Base-by-base conservation (phyloP, 2,797 vertebrate genomes). In the Labroides dimidiatus region DNA sequence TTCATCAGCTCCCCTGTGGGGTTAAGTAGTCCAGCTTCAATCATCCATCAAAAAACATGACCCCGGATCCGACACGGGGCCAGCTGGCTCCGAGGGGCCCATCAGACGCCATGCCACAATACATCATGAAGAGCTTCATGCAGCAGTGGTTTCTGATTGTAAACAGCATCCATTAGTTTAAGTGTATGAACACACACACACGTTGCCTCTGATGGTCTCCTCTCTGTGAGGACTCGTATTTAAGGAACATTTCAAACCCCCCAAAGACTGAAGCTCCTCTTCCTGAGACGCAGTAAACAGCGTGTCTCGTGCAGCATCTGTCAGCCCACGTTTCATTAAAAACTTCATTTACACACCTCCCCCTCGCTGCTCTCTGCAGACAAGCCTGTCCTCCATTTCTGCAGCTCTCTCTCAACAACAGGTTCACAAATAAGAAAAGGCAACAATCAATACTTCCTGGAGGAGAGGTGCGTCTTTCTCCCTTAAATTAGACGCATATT, bases 11-110 rank as follows among this genome's bases (percentile, higher is more conserved):
- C 61, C 66, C 77, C 42, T 77, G n/a, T n/a, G n/a, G n/a, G n/a
- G n/a, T n/a, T n/a, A n/a, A 84, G 77, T 79, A 81, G 69, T 61
- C 55, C 64, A 14, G 81, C 85, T 81, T 83, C 85, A 82, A 65
- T 82, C 84, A 84, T 88, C 84, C 51, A 77, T 87, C 89, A 87
- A 77, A 63, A 74, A 57, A 23, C 69, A 64, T 79, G 89, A 87
- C 77, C 83, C 81, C 23, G 75, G 72, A 67, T 77, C 16, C 16
- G 33, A 43, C 67, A 87, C 65, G 79, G 77, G 63, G 51, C 77
- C 78, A 23, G 30, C 30, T 1, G 7, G 7, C 30, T 20, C 12
- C 49, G 60, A 74, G 61, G 72, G 85, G 69, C 80, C 86, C 72
- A 81, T 88, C 86, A 87, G 72, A 69, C 80, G 16, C 30, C 75